Evolutionary conservation across 2,797 vertebrate species (phyloP).

Genomic region (Hirundo rustica): DNA sequence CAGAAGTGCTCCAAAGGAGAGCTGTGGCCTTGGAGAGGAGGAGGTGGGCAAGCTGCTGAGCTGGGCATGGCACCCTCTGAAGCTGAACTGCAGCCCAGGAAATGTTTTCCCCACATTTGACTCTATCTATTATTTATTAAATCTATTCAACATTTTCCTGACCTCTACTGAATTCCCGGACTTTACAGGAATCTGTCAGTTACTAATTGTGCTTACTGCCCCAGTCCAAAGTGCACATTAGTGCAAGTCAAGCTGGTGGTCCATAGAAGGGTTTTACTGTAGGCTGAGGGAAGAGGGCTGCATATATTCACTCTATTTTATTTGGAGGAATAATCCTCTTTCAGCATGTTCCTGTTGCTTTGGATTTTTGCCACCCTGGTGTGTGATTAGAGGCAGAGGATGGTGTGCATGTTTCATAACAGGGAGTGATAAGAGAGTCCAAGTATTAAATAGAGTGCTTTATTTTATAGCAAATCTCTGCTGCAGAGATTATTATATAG

Average conservation of each 20-base stretch:
- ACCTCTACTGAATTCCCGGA: neutral
- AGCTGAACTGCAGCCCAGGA: neutral
- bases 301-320: neutral
- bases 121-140: neutral
- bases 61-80: neutral
- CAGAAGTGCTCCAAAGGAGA: neutral
- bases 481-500: neutral
- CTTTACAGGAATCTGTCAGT: neutral
- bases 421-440: neutral
- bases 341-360: neutral
- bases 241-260: neutral
- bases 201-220: neutral
- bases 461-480: neutral
- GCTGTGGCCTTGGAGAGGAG: neutral
- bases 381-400: neutral
- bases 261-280: neutral
- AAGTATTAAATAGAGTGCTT: neutral
- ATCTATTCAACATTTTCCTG: neutral
- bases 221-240: neutral
- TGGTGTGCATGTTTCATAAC: neutral
- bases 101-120: neutral
- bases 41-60: neutral
- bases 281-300: neutral
- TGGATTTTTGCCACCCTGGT: neutral
- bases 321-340: neutral